phyloP scores from a whole-genome alignment of 2,888 invertebrate species.

The Piscicola geometra region DNA sequence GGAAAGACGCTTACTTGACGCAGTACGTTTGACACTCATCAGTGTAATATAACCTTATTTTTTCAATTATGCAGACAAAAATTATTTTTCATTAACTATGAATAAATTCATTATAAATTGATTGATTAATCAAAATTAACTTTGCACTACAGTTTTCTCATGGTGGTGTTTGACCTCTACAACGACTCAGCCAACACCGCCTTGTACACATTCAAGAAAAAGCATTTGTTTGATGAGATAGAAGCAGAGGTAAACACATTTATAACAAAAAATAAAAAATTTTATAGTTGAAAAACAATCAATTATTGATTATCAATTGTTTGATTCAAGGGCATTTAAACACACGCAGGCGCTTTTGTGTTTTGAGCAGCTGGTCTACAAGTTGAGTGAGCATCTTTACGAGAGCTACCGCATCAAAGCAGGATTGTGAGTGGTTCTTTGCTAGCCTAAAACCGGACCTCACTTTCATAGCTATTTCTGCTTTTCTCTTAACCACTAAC shows the following conservation, averaged over 20 bases:
- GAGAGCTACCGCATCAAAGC: slow-evolving; percentile 92
- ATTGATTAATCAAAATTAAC: neutral
- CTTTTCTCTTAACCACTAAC: neutral
- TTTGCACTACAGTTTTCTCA: slow-evolving; percentile 80
- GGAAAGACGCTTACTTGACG: slow-evolving; percentile 40
- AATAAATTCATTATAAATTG: neutral
- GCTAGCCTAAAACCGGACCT: neutral
- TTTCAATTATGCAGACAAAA: too few species aligned
- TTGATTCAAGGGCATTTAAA: too few species aligned
- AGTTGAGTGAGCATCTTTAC: slow-evolving; percentile 91
- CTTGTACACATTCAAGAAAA: slow-evolving; percentile 80
- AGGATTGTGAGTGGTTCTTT: slow-evolving; percentile 63
- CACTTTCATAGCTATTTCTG: neutral
- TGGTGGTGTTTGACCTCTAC: slow-evolving; percentile 89
- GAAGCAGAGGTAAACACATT: slow-evolving; percentile 74
- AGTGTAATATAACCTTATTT: too few species aligned
- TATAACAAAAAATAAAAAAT: too few species aligned
- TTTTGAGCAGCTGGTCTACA: slow-evolving; percentile 97
- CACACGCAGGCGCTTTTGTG: slow-evolving; percentile 83
- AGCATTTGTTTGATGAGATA: slow-evolving; percentile 95
- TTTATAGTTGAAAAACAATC: too few species aligned
- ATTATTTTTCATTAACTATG: too few species aligned
- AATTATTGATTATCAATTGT: too few species aligned
- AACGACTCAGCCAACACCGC: slow-evolving; percentile 95
- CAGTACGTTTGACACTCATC: slow-evolving; percentile 39